Percentiles rank a stretch among this genome's conserved stretches.
Evolutionary conservation across 1,140 invertebrate genomes (phyloP).

Genomic region (Hyphantria cunea): DNA sequence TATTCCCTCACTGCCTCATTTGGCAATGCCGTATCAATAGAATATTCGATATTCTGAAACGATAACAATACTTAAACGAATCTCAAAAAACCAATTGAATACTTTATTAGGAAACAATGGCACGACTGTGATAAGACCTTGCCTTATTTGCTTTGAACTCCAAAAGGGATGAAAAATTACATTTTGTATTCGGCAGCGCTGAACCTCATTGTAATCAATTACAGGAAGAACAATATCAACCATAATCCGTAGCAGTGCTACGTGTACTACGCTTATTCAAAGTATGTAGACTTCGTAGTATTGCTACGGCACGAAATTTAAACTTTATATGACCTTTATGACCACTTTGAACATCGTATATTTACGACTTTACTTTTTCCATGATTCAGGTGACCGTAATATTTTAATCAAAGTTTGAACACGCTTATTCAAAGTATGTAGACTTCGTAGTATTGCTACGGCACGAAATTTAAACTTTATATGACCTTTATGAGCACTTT

Average conservation of each 20-base stretch:
- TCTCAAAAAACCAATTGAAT: not conserved
- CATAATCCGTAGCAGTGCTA: conserved; percentile 1
- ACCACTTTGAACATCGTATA: not conserved
- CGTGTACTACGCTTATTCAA: not conserved
- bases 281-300: conserved; percentile 6
- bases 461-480: not conserved
- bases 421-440: not conserved
- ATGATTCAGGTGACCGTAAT: not conserved
- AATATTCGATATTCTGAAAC: not conserved
- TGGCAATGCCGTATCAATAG: not conserved
- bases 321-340: not conserved
- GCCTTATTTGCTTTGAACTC: not conserved
- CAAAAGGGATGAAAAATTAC: not conserved
- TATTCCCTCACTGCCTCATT: not conserved
- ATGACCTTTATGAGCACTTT: conserved; percentile 3
- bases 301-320: conserved; percentile 1
- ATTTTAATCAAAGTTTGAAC: no score
- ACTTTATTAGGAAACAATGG: not conserved
- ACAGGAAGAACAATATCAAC: not conserved
- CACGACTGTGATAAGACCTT: not conserved
- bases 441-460: conserved; percentile 6
- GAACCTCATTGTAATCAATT: conserved; percentile 4
- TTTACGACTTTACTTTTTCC: conserved; percentile 1
- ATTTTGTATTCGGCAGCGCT: not conserved
- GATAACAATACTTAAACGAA: not conserved